A percentile compares a stretch with the other conserved stretches of the same genome.
Conservation (phyloP, 2,888 invertebrate species). For the Neelides folsomi region DNA sequence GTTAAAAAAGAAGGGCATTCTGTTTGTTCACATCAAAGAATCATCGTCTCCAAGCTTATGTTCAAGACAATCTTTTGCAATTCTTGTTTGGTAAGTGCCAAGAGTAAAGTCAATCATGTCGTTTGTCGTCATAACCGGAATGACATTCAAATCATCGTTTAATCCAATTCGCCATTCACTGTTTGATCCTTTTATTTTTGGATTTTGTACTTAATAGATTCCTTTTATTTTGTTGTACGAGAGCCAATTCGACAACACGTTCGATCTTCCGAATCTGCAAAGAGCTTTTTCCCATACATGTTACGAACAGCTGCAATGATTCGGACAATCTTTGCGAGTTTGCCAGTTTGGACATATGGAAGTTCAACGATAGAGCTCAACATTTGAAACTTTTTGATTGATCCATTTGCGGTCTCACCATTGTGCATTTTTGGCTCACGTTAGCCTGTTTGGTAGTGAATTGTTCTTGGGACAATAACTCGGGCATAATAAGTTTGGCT, state of each 20-base stretch:
- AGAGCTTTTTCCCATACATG: too few relatives aligned
- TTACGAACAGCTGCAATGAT: conserved; percentile 7
- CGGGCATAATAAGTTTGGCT: neutral
- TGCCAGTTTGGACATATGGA: neutral
- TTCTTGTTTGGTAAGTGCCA: neutral
- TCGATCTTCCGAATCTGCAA: too few relatives aligned
- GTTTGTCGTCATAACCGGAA: neutral
- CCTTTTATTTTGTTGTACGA: neutral
- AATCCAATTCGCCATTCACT: too few relatives aligned
- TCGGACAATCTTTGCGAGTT: conserved; percentile 1
- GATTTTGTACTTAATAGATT: too few relatives aligned
- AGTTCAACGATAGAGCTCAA: conserved; percentile 5
- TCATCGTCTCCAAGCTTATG: too few relatives aligned
- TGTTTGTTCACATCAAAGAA: too few relatives aligned
- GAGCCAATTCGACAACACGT: neutral
- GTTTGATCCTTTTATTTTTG: too few relatives aligned
- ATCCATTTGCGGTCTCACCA: conserved; percentile 7
- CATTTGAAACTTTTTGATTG: conserved; percentile 12
- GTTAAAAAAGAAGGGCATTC: too few relatives aligned
- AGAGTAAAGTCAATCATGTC: neutral
- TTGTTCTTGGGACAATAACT: conserved; percentile 3
- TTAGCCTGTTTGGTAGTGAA: conserved; percentile 12
- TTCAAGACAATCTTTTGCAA: too few relatives aligned
- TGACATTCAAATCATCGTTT: neutral
- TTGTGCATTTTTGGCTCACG: conserved; percentile 5